phyloP scores from a whole-genome alignment of 2,113 vertebrate species.

The Notiomystis cincta region DNA sequence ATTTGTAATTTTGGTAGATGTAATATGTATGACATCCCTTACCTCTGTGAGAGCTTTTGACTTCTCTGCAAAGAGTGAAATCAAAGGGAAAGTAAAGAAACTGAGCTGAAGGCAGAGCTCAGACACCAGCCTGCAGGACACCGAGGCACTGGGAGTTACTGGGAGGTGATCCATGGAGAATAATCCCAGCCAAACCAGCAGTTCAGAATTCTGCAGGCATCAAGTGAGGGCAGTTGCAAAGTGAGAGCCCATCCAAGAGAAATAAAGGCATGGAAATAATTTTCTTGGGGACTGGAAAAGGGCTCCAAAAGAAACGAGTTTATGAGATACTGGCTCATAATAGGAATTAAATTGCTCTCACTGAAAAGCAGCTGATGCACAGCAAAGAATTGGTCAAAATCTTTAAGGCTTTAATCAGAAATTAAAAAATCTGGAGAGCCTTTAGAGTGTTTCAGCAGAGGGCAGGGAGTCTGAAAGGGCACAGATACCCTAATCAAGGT shows the following conservation, averaged over 20 bases:
- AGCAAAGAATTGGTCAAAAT: neutral
- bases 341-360: neutral
- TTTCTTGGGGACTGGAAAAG: neutral
- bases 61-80: neutral
- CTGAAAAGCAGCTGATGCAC: neutral
- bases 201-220: neutral
- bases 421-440: neutral
- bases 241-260: slow-evolving; percentile 23
- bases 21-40: neutral
- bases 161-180: slow-evolving; percentile 28
- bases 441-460: neutral
- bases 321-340: slow-evolving; percentile 25
- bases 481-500: neutral
- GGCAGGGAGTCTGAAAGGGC: neutral
- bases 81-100: neutral
- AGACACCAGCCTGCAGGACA: slow-evolving; percentile 10
- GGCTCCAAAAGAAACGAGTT: slow-evolving; percentile 37
- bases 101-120: neutral
- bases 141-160: neutral
- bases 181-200: slow-evolving; percentile 24
- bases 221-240: neutral
- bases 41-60: neutral
- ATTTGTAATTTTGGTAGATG: neutral
- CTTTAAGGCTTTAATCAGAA: neutral
- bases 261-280: slow-evolving; percentile 53